Conservation (phyloP, 2,797 vertebrate genomes). For the Chanos chanos region DNA sequence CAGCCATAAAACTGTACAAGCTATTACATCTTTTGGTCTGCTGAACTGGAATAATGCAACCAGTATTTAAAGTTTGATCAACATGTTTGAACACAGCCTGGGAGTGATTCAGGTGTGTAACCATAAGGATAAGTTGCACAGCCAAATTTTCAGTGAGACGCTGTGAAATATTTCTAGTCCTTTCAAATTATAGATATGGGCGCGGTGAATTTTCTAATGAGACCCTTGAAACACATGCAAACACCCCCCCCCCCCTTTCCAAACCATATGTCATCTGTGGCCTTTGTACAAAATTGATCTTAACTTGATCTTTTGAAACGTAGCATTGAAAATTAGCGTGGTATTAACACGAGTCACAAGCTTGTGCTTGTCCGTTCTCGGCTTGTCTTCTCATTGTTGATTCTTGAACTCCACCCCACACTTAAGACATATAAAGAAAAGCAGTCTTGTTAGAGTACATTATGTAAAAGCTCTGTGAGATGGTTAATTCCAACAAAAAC, state of each 20-base stretch:
- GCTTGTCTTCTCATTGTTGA: slow-evolving; percentile 49
- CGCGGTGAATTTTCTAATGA: slow-evolving; percentile 20
- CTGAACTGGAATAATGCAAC: background rate
- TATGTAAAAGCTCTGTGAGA: slow-evolving; percentile 5
- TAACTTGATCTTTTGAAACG: slow-evolving; percentile 56
- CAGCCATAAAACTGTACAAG: background rate
- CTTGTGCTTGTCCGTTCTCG: slow-evolving; percentile 55
- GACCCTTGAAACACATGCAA: slow-evolving; percentile 5
- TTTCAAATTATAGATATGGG: background rate
- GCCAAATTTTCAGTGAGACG: background rate
- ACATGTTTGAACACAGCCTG: slow-evolving; percentile 22
- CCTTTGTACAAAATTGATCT: slow-evolving; percentile 45
- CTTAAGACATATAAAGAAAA: slow-evolving; percentile 38
- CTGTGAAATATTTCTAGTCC: background rate
- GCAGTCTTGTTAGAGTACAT: slow-evolving; percentile 8
- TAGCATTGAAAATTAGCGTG: slow-evolving; percentile 41
- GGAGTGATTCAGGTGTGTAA: slow-evolving; percentile 20
- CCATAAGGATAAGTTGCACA: background rate
- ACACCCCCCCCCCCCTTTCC: too few species aligned
- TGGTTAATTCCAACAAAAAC: slow-evolving; percentile 2
- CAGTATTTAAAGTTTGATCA: slow-evolving; percentile 3
- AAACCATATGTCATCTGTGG: slow-evolving; percentile 41
- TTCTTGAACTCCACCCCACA: slow-evolving; percentile 60
- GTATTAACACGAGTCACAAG: slow-evolving; percentile 56
- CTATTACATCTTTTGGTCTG: too few species aligned